Conservation (phyloP, 2,113 vertebrate species). For the Mustelus asterias region DNA sequence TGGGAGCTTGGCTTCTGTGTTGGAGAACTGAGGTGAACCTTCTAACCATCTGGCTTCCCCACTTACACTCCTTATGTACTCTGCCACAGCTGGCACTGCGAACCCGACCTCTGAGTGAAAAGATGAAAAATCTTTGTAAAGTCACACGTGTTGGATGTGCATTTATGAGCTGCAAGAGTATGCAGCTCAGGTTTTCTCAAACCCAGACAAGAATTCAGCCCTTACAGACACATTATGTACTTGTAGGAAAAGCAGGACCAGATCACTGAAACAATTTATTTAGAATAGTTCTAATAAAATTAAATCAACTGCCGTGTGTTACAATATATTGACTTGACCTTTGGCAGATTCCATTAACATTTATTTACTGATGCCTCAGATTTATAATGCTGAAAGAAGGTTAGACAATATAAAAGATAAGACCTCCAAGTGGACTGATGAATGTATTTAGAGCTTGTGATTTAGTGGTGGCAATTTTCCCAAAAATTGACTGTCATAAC, state of each 20-base stretch:
- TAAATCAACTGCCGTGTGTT: not conserved
- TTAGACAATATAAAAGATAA: not conserved
- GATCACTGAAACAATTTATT: not conserved
- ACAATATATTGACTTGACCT: not conserved
- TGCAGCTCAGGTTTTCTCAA: too few species aligned
- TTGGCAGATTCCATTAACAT: not conserved
- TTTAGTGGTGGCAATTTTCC: not conserved
- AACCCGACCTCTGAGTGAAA: not conserved
- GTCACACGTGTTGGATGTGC: not conserved
- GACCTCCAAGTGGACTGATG: not conserved
- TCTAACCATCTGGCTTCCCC: not conserved
- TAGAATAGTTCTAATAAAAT: not conserved
- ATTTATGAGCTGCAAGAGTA: not conserved
- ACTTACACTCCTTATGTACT: not conserved
- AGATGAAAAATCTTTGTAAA: not conserved
- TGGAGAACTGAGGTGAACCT: too few species aligned
- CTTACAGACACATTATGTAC: too few species aligned
- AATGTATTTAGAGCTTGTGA: not conserved
- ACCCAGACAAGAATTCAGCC: too few species aligned
- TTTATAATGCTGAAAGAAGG: not conserved
- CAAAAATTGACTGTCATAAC: too few species aligned
- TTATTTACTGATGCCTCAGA: not conserved
- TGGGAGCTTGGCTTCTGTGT: not conserved
- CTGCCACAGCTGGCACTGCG: not conserved
- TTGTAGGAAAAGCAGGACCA: not conserved